These are phyloP conservation scores for Phodopus roborovskii DNA, from an alignment of 2,113 vertebrate species.

Conservation along the genomic window DNA sequence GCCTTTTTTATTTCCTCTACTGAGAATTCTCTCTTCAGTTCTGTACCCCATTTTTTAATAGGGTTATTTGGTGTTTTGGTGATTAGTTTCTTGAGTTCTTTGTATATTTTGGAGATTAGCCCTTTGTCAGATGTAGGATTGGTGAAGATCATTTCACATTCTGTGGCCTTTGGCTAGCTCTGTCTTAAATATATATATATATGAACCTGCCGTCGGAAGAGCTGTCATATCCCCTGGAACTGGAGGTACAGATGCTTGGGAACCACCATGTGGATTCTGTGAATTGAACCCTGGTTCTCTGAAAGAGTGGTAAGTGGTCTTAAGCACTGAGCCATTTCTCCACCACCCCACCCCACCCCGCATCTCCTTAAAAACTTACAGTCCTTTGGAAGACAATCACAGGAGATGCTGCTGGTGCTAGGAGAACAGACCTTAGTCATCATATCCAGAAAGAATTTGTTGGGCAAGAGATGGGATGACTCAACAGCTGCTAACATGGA, in stretches of 20 bases:
- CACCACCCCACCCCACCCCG: neutral
- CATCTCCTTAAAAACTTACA: neutral
- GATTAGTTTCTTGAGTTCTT: no score
- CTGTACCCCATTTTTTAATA: no score
- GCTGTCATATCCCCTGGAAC: neutral
- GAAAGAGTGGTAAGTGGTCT: neutral
- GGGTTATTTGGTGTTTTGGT: no score
- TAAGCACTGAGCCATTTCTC: neutral
- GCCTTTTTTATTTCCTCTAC: no score
- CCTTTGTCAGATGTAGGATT: no score
- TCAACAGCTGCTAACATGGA: accelerated
- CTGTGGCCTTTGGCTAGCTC: no score
- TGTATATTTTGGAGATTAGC: no score
- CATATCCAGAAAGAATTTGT: neutral
- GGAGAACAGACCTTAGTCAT: neutral
- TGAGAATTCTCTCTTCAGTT: no score
- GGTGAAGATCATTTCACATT: no score
- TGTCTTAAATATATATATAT: neutral
- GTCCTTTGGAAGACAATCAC: neutral
- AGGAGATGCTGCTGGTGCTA: neutral
- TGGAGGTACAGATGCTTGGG: neutral
- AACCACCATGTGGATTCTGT: neutral
- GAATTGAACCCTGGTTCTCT: neutral
- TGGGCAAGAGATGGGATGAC: neutral
- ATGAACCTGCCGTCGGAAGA: neutral